These are phyloP conservation scores for Hapalemur alaotrensis DNA, from an alignment of 2,797 vertebrate genomes.

Conservation along the genomic window DNA sequence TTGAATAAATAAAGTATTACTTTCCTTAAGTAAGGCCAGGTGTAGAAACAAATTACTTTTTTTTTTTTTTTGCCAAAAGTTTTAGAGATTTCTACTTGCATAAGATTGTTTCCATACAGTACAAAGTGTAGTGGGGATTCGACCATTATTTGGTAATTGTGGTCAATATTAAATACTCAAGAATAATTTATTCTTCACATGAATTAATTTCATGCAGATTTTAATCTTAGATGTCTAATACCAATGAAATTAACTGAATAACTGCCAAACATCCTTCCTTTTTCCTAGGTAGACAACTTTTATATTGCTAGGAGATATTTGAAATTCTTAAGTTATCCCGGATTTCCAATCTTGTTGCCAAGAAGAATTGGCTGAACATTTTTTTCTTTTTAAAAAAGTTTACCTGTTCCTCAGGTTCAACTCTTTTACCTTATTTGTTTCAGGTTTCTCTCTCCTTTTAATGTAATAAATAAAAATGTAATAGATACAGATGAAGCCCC, in stretches of 20 bases:
- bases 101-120: conserved; percentile 44
- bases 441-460: not conserved
- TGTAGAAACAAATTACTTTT: conserved; percentile 72
- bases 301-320: conserved; percentile 35
- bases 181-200: conserved; percentile 14
- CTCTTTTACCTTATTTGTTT: conserved; percentile 7
- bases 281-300: not conserved
- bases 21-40: conserved; percentile 77
- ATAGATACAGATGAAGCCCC: not conserved
- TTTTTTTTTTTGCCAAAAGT: not conserved
- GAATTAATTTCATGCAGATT: conserved; percentile 52
- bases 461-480: not conserved
- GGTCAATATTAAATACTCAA: conserved; percentile 15
- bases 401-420: conserved; percentile 26
- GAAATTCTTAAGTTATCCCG: conserved; percentile 21
- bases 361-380: not conserved
- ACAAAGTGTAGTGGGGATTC: not conserved
- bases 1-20: conserved; percentile 76
- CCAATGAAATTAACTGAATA: not conserved
- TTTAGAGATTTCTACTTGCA: conserved; percentile 41
- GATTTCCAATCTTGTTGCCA: conserved; percentile 36
- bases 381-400: not conserved
- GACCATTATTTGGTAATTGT: conserved; percentile 35
- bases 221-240: conserved; percentile 42
- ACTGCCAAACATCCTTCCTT: not conserved